Evolutionary conservation across 2,797 vertebrate genomes (phyloP).

Genomic region (Euphonia xanthogaster): DNA sequence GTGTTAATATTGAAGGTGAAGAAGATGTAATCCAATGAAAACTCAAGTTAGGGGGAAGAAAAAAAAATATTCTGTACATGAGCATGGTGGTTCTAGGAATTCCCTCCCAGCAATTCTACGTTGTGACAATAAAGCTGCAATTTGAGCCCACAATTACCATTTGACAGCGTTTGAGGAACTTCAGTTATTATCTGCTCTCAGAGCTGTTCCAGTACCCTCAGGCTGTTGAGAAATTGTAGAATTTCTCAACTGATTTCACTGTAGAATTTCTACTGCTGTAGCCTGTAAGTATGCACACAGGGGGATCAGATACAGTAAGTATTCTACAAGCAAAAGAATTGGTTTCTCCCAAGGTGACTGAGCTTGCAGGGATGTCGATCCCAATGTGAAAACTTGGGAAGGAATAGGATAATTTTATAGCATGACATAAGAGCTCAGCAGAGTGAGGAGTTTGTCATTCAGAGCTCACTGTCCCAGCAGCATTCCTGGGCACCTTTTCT

Average conservation of each 20-base stretch:
- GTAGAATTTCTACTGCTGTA: not conserved
- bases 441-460: not conserved
- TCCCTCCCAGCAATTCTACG: not conserved
- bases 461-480: not conserved
- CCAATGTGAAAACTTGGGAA: not conserved
- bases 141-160: constrained; percentile 31
- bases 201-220: constrained; percentile 6
- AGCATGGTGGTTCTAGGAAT: not conserved
- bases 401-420: not conserved
- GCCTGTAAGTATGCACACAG: not conserved
- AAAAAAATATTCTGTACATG: rapidly evolving
- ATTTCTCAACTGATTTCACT: not conserved
- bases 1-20: not conserved
- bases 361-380: not conserved
- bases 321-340: not conserved
- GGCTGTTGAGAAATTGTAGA: not conserved
- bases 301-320: not conserved
- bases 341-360: not conserved
- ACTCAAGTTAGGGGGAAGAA: rapidly evolving
- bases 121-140: not conserved
- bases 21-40: not conserved
- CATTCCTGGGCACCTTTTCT: not conserved
- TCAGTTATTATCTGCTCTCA: constrained; percentile 2
- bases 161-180: constrained; percentile 32
- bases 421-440: not conserved